These are phyloP conservation scores for Drosophila hamatofila DNA, from an alignment of 2,888 invertebrate genomes.

Conservation along the genomic window DNA sequence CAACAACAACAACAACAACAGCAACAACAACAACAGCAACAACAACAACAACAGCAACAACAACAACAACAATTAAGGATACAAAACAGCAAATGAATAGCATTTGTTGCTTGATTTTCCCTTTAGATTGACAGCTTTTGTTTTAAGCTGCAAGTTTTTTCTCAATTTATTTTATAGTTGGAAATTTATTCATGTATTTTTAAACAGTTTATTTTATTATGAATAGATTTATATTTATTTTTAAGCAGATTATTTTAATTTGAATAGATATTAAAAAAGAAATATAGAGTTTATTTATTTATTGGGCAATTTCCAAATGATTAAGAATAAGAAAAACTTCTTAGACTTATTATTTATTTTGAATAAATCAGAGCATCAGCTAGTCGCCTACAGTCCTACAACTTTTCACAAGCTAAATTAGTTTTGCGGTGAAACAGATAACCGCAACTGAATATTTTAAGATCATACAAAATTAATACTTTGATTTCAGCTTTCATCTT, in stretches of 20 bases:
- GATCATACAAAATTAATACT: not conserved
- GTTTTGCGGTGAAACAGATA: not conserved
- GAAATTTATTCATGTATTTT: not conserved
- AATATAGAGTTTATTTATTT: not conserved
- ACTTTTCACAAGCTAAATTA: not conserved
- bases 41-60: slow-evolving; percentile 14
- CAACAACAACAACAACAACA: slow-evolving; percentile 12
- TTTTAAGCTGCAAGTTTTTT: not conserved
- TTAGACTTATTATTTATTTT: too few species aligned
- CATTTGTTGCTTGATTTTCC: slow-evolving; percentile 46
- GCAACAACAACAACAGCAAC: slow-evolving; percentile 6
- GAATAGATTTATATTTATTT: not conserved
- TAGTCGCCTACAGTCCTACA: not conserved
- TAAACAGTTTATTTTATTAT: not conserved
- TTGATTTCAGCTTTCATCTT: slow-evolving; percentile 6
- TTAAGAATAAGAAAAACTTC: too few species aligned
- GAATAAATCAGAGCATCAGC: not conserved
- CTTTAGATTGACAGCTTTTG: slow-evolving; percentile 10
- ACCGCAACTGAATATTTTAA: slow-evolving; percentile 5
- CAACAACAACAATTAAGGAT: slow-evolving; percentile 14
- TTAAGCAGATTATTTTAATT: not conserved
- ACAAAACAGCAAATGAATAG: slow-evolving; percentile 33
- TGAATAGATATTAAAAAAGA: not conserved
- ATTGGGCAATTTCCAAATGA: too few species aligned
- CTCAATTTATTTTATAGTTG: not conserved